Percentiles rank a stretch among this genome's conserved stretches.
Evolutionary conservation across 2,113 vertebrate genomes (phyloP).

Genomic region (Nycticorax nycticorax): DNA sequence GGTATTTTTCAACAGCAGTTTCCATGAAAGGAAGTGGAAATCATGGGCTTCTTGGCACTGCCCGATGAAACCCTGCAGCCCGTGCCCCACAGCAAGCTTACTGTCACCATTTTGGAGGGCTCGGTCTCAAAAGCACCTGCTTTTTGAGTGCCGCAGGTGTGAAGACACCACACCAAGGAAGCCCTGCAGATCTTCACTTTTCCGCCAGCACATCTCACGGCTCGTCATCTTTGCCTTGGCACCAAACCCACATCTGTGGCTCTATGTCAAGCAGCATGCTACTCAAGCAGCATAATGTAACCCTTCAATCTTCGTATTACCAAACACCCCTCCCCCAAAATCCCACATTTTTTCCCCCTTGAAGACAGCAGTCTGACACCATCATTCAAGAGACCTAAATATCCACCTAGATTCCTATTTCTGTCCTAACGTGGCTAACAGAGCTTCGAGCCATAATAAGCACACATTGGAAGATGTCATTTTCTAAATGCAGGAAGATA

Average conservation of each 20-base stretch:
- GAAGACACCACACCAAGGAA: not conserved
- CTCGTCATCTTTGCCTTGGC: not conserved
- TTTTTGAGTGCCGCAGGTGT: not conserved
- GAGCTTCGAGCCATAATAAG: not conserved
- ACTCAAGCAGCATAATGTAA: not conserved
- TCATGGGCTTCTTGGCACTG: not conserved
- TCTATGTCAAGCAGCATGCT: not conserved
- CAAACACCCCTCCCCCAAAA: not conserved
- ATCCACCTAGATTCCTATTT: not conserved
- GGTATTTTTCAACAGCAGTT: not conserved
- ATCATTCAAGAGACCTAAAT: not conserved
- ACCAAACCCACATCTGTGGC: not conserved
- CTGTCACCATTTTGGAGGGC: not conserved
- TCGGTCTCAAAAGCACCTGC: not conserved
- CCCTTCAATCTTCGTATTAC: not conserved
- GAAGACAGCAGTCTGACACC: not conserved
- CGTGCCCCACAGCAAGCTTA: not conserved
- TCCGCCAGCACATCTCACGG: not conserved
- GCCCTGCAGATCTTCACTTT: not conserved
- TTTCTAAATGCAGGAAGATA: not conserved
- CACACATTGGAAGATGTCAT: not conserved
- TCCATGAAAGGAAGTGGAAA: not conserved
- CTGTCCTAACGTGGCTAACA: not conserved
- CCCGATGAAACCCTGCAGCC: not conserved
- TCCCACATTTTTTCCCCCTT: too few species aligned